Conservation (phyloP, 2,888 invertebrate species). For the Drosophila kambysellisi region DNA sequence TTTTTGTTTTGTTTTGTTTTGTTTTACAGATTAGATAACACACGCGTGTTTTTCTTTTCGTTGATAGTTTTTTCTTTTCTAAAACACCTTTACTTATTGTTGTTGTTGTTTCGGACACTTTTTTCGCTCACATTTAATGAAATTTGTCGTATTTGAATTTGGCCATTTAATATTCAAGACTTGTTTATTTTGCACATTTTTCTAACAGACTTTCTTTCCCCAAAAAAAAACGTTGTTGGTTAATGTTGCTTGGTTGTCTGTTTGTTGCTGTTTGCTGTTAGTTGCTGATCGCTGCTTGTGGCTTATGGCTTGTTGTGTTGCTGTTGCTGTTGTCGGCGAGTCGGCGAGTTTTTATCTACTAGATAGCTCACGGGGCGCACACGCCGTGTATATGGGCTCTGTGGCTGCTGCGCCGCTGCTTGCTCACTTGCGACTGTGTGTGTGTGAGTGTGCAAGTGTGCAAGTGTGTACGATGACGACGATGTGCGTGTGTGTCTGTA, state of each 20-base stretch:
- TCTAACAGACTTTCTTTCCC: slow-evolving; percentile 13
- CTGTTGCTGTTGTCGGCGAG: slow-evolving; percentile 69
- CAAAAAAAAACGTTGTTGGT: slow-evolving; percentile 11
- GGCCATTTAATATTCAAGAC: slow-evolving; percentile 10
- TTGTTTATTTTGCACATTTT: slow-evolving; percentile 38
- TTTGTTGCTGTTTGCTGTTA: slow-evolving; percentile 48
- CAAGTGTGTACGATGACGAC: slow-evolving; percentile 31
- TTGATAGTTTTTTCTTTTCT: slow-evolving; percentile 22
- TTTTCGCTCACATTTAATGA: slow-evolving; percentile 3
- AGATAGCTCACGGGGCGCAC: slow-evolving; percentile 76
- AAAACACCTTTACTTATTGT: slow-evolving; percentile 14
- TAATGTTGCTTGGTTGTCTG: slow-evolving; percentile 31
- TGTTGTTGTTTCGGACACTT: slow-evolving; percentile 16
- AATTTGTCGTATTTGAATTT: slow-evolving; percentile 11
- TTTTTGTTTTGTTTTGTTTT: slow-evolving; percentile 25
- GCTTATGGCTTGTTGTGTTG: slow-evolving; percentile 35
- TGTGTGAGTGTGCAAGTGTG: slow-evolving; percentile 17
- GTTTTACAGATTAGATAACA: slow-evolving; percentile 75
- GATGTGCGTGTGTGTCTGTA: slow-evolving; percentile 20
- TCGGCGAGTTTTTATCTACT: slow-evolving; percentile 79
- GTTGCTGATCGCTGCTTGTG: slow-evolving; percentile 11
- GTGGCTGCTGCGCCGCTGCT: slow-evolving; percentile 61
- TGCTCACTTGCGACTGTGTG: slow-evolving; percentile 23
- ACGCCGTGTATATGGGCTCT: slow-evolving; percentile 72
- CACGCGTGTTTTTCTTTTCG: slow-evolving; percentile 63